A percentile compares a stretch with the other conserved stretches of the same genome.
phyloP scores from a whole-genome alignment of 1,140 invertebrate genomes.

The Dolichoris vasculosae region DNA sequence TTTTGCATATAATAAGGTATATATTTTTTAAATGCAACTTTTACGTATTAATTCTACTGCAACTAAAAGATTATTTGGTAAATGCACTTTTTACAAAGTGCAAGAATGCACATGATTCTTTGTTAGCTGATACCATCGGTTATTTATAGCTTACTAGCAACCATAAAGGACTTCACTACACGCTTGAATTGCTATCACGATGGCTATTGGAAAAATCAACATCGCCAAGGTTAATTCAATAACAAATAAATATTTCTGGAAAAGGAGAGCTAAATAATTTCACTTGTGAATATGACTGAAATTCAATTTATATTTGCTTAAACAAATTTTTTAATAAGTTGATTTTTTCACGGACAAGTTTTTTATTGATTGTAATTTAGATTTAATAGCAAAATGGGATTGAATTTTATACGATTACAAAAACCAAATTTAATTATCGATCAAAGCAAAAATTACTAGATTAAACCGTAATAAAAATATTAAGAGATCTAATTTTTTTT shows the following conservation, averaged over 20 bases:
- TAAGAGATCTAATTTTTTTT: not conserved
- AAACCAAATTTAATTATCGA: constrained; percentile 20
- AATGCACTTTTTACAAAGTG: constrained; percentile 38
- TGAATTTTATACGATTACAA: not conserved
- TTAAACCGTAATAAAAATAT: not conserved
- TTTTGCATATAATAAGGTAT: not conserved
- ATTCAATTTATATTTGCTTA: not conserved
- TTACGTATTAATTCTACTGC: constrained; percentile 1
- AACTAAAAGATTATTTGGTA: constrained; percentile 22
- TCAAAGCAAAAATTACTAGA: constrained; percentile 3
- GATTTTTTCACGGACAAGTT: not conserved
- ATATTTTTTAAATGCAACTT: constrained; percentile 27
- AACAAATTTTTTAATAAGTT: no score
- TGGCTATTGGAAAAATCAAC: constrained; percentile 71
- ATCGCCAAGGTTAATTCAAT: constrained; percentile 58
- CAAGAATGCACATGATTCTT: constrained; percentile 52
- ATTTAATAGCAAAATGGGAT: not conserved
- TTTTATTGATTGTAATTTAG: not conserved
- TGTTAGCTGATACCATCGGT: constrained; percentile 57
- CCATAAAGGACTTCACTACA: constrained; percentile 68
- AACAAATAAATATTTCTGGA: constrained; percentile 45
- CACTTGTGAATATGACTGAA: not conserved
- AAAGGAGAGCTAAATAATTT: constrained; percentile 23
- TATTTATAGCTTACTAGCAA: constrained; percentile 68
- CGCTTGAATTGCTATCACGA: constrained; percentile 67